Evolutionary conservation across 2,888 invertebrate species (phyloP).

Genomic region (Lepidochrysops patricia): DNA sequence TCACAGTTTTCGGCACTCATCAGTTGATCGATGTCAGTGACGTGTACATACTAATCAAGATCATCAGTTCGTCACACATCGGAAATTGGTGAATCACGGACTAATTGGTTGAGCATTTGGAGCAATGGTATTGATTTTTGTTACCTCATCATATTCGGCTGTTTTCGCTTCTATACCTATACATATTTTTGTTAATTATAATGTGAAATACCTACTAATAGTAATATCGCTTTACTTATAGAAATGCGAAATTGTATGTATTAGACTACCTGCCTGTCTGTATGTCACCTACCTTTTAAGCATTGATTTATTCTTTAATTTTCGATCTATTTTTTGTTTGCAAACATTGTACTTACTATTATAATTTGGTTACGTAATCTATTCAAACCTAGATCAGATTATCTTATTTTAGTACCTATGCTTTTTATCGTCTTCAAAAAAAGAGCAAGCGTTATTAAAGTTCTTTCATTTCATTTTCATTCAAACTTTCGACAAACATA

Average conservation of each 20-base stretch:
- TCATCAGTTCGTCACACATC: neutral
- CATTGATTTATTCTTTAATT: too few relatives aligned
- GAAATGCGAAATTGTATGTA: too few relatives aligned
- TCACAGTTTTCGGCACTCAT: too few relatives aligned
- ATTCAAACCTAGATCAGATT: neutral
- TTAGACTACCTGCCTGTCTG: too few relatives aligned
- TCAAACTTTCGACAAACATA: neutral
- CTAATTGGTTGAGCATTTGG: neutral
- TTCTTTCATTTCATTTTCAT: too few relatives aligned
- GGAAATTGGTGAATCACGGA: neutral
- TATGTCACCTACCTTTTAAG: too few relatives aligned
- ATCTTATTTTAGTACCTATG: neutral
- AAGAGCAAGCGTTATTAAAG: neutral
- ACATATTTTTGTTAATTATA: neutral
- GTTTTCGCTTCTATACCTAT: neutral
- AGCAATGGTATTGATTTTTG: neutral
- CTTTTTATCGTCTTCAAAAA: neutral
- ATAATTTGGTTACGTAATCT: neutral
- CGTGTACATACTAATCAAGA: neutral
- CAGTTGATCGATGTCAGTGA: too few relatives aligned
- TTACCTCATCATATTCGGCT: neutral
- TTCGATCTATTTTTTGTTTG: too few relatives aligned
- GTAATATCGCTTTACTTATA: too few relatives aligned
- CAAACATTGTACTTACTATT: too few relatives aligned
- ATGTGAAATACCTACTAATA: neutral